Evolutionary conservation across 2,797 vertebrate genomes (phyloP).

Genomic region (Oceanodroma leucorhoa): DNA sequence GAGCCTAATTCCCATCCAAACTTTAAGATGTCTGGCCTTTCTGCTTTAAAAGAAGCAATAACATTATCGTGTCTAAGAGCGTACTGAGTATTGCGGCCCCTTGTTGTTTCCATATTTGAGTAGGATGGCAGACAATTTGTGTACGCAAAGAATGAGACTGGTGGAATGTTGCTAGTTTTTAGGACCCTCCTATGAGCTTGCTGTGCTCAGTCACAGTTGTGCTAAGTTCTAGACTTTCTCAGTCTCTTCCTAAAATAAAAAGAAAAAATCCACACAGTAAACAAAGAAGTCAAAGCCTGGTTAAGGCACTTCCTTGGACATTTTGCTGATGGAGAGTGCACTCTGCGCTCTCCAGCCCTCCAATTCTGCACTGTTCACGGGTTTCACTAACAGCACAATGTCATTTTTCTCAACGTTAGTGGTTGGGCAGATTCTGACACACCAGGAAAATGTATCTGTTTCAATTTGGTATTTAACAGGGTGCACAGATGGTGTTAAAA

Average conservation of each 20-base stretch:
- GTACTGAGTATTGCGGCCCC: background rate
- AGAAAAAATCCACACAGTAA: background rate
- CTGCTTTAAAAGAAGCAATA: background rate
- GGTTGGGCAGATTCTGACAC: constrained; percentile 20
- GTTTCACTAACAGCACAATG: constrained; percentile 6
- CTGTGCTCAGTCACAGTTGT: background rate
- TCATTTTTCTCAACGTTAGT: constrained; percentile 7
- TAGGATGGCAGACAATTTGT: background rate
- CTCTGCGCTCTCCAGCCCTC: background rate
- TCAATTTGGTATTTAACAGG: constrained; percentile 65
- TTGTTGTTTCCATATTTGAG: background rate
- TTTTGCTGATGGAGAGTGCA: background rate
- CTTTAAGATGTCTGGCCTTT: background rate
- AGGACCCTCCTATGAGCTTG: background rate
- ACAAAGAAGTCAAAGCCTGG: background rate
- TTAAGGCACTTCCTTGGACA: background rate
- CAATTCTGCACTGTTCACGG: background rate
- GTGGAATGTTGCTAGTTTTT: background rate
- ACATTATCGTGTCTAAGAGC: background rate
- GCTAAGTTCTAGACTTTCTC: background rate
- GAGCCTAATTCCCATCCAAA: background rate
- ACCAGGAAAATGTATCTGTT: constrained; percentile 56
- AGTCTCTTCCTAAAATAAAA: background rate
- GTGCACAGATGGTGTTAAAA: constrained; percentile 70
- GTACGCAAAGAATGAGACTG: background rate